Base-by-base conservation (phyloP, 2,797 vertebrate species). In the Onychomys arenicola region DNA sequence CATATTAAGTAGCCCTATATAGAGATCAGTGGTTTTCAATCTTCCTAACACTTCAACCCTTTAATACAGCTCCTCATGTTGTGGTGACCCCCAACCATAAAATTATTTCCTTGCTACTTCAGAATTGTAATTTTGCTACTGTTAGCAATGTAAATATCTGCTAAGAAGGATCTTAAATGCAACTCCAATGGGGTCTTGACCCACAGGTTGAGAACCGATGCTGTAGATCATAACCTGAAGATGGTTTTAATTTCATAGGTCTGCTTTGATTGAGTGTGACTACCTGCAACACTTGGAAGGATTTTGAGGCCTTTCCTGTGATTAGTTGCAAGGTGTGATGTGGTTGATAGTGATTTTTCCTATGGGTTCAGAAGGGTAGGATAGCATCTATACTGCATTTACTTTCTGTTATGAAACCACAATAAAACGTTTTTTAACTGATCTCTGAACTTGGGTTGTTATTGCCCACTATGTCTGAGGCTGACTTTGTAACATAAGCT, bases 211-310 rank as follows among this genome's bases (percentile, higher is more conserved):
- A 67, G 32, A 49, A 67, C 3, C 21, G 32, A 43, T 49, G 61
- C 43, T 69, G 4, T 59, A 67, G 61, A 40, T 63, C 43, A 32
- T 49, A 59, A 17, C 73, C 77, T 73, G 40, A 59, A 90, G 52
- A 55, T 93, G 21, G 49, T 77, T 95, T 91, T 95, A 46, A 77
- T 75, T 96, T 91, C 63, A 71, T 17, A 9, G 67, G n/a, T 43
- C 40, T 69, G 1, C n/a, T 91, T 57, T 86, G n/a, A 84, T 17
- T 86, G 61, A 89, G n/a, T 17, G 14, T 32, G 27, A 16, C 43
- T 67, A 27, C 80, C 29, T n/a, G 61, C n/a, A 86, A 63, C 19
- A 65, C 43, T 69, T 61, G 37, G 57, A 57, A 57, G 34, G 71
- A 37, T 52, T 96, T 69, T 61, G 87, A 94, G 46, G 37, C 10